phyloP scores from a whole-genome alignment of 92 coral and sea anemone genomes.

The Epizoanthus stellaris region DNA sequence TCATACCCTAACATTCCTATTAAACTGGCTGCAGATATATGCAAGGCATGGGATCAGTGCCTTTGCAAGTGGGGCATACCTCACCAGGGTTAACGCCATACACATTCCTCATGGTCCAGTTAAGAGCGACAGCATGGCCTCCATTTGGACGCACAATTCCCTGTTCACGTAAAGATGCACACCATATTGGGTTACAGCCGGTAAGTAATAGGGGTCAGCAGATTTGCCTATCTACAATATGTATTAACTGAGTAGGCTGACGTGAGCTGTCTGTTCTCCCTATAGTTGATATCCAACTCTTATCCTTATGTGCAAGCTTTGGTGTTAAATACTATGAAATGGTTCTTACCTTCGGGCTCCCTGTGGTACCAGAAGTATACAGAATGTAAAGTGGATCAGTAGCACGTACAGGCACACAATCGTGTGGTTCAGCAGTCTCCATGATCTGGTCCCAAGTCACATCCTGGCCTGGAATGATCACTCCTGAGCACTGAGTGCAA shows the following conservation, averaged over 20 bases:
- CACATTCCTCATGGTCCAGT: constrained; percentile 92
- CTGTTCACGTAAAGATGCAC: constrained; percentile 39
- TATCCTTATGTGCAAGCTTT: neutral
- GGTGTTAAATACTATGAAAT: neutral
- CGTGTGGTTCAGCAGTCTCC: constrained; percentile 88
- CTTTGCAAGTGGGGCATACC: constrained; percentile 42
- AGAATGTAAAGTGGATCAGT: constrained; percentile 95
- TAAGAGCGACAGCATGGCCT: constrained; percentile 95
- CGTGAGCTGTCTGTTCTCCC: no score
- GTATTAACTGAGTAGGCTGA: neutral
- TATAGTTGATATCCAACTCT: no score
- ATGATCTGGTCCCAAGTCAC: constrained; percentile 92
- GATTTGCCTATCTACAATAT: neutral
- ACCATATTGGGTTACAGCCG: neutral
- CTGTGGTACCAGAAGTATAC: constrained; percentile 99
- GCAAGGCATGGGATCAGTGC: no score
- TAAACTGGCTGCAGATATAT: no score
- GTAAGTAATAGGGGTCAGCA: neutral
- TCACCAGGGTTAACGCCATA: constrained; percentile 95
- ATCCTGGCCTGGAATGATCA: constrained; percentile 85
- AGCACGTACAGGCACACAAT: constrained; percentile 89
- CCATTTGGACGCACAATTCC: constrained; percentile 96
- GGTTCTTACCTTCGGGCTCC: constrained; percentile 88
- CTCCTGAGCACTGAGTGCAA: constrained; percentile 74
- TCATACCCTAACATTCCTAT: no score